Conservation (phyloP, 2,888 invertebrate genomes). For the Magallana nippona region DNA sequence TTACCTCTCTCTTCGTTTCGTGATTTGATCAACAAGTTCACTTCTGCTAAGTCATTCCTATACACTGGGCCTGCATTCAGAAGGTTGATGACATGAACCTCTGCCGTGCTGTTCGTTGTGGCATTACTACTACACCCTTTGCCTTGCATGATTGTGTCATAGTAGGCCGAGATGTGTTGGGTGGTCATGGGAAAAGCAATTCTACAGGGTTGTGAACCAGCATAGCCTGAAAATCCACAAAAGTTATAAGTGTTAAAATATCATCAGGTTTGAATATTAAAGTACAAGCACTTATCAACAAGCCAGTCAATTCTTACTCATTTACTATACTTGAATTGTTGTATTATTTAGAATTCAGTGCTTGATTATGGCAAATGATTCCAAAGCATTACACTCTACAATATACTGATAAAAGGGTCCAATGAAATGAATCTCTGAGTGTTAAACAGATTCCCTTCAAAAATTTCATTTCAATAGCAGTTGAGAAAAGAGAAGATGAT, state of each 20-base stretch:
- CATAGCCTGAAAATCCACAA: conserved; percentile 42
- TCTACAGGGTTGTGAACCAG: conserved; percentile 40
- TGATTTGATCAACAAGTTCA: conserved; percentile 50
- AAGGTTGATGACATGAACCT: conserved; percentile 49
- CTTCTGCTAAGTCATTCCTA: conserved; percentile 51
- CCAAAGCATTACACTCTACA: too few species aligned
- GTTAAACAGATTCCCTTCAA: too few species aligned
- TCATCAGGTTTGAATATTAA: too few species aligned
- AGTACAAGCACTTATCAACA: too few species aligned
- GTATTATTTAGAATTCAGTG: too few species aligned
- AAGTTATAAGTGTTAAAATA: not conserved
- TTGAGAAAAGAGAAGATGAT: not conserved
- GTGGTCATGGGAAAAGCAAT: conserved; percentile 43
- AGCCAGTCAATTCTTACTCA: too few species aligned
- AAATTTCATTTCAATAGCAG: not conserved
- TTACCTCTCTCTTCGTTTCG: conserved; percentile 47
- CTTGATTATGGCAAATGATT: too few species aligned
- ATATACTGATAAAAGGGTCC: too few species aligned
- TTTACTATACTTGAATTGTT: too few species aligned
- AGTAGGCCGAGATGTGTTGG: conserved; percentile 45
- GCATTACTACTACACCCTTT: conserved; percentile 46
- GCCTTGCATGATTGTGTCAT: conserved; percentile 45
- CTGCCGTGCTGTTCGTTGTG: conserved; percentile 40
- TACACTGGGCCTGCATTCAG: conserved; percentile 45
- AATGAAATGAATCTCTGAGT: too few species aligned